A percentile compares a stretch with the other conserved stretches of the same genome.
Evolutionary conservation across 2,888 invertebrate genomes (phyloP).

Genomic region (Pterobdella sp.): DNA sequence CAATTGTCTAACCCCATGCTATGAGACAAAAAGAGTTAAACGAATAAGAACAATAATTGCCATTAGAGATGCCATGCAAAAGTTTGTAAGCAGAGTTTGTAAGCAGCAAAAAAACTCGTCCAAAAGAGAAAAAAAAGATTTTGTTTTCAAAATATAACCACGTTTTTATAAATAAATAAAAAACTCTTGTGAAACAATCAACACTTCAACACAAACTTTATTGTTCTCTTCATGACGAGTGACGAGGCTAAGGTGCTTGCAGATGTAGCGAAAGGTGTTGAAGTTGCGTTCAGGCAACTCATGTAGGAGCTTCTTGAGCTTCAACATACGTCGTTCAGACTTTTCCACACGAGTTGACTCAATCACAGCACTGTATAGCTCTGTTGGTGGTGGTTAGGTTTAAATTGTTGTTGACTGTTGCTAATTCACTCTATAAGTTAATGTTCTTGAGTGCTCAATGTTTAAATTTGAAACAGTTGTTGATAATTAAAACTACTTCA

Average conservation of each 20-base stretch:
- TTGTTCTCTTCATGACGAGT: slow-evolving; percentile 68
- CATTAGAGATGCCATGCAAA: no score
- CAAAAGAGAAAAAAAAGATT: background rate
- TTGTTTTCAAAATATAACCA: background rate
- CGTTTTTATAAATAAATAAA: background rate
- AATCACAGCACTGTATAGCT: slow-evolving; percentile 83
- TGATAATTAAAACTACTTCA: no score
- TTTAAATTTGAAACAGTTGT: no score
- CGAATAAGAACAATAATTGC: no score
- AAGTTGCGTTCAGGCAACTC: slow-evolving; percentile 82
- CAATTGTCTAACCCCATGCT: no score
- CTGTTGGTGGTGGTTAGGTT: slow-evolving; percentile 49
- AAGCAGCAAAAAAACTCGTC: background rate
- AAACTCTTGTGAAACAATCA: background rate
- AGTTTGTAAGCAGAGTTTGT: no score
- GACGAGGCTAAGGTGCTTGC: slow-evolving; percentile 77
- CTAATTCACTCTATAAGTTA: no score
- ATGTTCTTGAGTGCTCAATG: no score
- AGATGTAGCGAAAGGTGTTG: slow-evolving; percentile 82
- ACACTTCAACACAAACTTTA: slow-evolving; percentile 54
- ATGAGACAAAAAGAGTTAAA: no score
- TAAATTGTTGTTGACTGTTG: background rate
- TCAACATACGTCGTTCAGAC: slow-evolving; percentile 66
- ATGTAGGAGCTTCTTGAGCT: slow-evolving; percentile 65
- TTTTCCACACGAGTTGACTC: slow-evolving; percentile 80